Conservation (phyloP, 1,140 invertebrate species). For the Panonychus citri region DNA sequence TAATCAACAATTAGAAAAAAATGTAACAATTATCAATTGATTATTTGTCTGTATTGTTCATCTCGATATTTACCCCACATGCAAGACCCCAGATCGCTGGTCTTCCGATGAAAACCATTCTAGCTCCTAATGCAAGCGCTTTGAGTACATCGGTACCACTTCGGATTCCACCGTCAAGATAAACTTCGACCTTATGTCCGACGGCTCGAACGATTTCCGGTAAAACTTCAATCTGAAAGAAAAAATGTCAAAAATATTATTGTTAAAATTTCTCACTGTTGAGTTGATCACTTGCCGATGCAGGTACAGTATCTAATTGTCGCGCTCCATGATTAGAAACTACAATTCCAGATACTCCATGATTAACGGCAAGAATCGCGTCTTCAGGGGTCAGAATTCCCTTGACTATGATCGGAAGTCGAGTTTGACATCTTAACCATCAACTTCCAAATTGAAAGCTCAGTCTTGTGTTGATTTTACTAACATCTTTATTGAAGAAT, state of each 20-base stretch:
- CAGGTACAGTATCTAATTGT: conserved; percentile 59
- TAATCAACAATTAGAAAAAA: no score
- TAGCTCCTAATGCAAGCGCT: conserved; percentile 67
- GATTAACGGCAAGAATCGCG: conserved; percentile 43
- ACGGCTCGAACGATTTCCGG: conserved; percentile 56
- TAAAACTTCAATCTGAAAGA: conserved; percentile 53
- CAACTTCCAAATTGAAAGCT: conserved; percentile 55
- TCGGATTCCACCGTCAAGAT: conserved; percentile 63
- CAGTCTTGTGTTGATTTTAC: conserved; percentile 35
- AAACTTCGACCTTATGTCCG: conserved; percentile 44
- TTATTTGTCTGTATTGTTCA: no score
- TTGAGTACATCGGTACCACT: conserved; percentile 73
- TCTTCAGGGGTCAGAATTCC: conserved; percentile 69
- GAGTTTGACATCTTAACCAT: conserved; percentile 48
- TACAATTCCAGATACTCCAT: conserved; percentile 48
- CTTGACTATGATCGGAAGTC: conserved; percentile 63
- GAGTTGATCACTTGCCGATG: conserved; percentile 32
- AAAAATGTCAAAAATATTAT: no score
- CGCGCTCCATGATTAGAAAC: conserved; percentile 80
- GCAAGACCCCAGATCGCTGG: conserved; percentile 68
- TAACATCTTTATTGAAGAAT: conserved; percentile 45
- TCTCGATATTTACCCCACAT: conserved; percentile 24
- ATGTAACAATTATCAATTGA: no score
- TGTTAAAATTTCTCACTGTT: no score
- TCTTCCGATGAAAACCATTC: conserved; percentile 58